These are phyloP conservation scores for Gallirallus australis DNA, from an alignment of 2,797 vertebrate species.

Conservation along the genomic window DNA sequence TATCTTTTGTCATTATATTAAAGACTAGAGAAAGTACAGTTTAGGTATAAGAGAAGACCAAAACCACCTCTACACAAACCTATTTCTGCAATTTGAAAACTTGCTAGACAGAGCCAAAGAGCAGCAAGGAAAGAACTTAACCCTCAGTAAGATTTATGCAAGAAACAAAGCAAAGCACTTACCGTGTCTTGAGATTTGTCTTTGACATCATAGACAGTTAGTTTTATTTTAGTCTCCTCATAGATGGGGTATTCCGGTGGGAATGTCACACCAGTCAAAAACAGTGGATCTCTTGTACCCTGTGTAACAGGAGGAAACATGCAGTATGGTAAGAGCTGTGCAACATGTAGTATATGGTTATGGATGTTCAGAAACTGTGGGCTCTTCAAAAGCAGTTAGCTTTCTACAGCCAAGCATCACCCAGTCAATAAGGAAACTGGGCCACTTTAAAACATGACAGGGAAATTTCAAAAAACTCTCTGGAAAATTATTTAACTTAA, in stretches of 20 bases:
- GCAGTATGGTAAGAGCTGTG: constrained; percentile 80
- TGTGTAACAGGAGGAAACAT: constrained; percentile 78
- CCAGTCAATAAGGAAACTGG: background rate
- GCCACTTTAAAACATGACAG: background rate
- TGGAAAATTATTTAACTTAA: background rate
- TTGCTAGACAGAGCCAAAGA: background rate
- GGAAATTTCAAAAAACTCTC: background rate
- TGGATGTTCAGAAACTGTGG: background rate
- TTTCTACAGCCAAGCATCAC: background rate
- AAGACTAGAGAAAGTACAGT: background rate
- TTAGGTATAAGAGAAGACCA: background rate
- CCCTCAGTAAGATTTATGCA: background rate
- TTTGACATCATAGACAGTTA: constrained; percentile 96
- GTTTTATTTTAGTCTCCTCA: constrained; percentile 92
- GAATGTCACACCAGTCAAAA: constrained; percentile 95
- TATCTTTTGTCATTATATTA: too few species aligned
- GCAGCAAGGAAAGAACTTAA: background rate
- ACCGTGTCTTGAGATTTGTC: constrained; percentile 92
- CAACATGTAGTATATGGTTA: background rate
- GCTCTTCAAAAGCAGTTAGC: constrained; percentile 28
- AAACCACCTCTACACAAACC: background rate
- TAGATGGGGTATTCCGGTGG: constrained; percentile 91
- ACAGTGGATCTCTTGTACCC: constrained; percentile 95
- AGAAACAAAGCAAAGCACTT: constrained; percentile 74
- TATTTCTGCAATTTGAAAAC: background rate